Conservation (phyloP, 2,797 vertebrate genomes). For the Fundulus diaphanus region DNA sequence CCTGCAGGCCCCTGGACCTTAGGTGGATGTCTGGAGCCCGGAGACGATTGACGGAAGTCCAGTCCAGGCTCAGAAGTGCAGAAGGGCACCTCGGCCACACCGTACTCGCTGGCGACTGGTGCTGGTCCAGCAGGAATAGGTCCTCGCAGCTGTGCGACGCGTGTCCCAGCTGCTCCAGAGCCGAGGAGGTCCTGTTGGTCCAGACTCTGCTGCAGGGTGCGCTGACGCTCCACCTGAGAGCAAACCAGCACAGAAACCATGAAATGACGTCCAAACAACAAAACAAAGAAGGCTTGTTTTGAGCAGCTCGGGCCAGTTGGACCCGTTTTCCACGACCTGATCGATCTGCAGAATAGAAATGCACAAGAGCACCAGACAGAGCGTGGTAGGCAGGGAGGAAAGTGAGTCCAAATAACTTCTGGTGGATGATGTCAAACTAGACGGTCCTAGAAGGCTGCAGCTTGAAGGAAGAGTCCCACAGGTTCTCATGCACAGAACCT, state of each 20-base stretch:
- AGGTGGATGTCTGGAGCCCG: slow-evolving; percentile 61
- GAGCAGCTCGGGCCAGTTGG: too few relatives aligned
- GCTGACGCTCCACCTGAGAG: slow-evolving; percentile 82
- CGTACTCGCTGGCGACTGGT: slow-evolving; percentile 69
- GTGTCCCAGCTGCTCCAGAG: slow-evolving; percentile 63
- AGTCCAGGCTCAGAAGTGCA: slow-evolving; percentile 87
- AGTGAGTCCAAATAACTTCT: too few relatives aligned
- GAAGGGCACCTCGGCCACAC: slow-evolving; percentile 87
- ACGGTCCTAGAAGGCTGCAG: too few relatives aligned
- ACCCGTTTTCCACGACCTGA: too few relatives aligned
- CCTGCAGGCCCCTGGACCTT: slow-evolving; percentile 44
- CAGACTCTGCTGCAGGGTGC: slow-evolving; percentile 73
- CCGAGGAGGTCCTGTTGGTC: slow-evolving; percentile 42
- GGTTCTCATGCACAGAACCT: too few relatives aligned
- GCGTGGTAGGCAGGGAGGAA: too few relatives aligned
- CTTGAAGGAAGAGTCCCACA: too few relatives aligned
- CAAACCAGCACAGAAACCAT: neutral
- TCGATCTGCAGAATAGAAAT: too few relatives aligned
- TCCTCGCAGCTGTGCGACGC: neutral
- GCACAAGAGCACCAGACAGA: too few relatives aligned
- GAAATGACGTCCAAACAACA: neutral
- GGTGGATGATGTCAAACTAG: too few relatives aligned
- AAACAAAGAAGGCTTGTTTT: neutral
- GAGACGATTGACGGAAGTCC: slow-evolving; percentile 87
- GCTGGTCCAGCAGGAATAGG: slow-evolving; percentile 42